phyloP scores from a whole-genome alignment of 2,888 invertebrate genomes.

The Diloba caeruleocephala region DNA sequence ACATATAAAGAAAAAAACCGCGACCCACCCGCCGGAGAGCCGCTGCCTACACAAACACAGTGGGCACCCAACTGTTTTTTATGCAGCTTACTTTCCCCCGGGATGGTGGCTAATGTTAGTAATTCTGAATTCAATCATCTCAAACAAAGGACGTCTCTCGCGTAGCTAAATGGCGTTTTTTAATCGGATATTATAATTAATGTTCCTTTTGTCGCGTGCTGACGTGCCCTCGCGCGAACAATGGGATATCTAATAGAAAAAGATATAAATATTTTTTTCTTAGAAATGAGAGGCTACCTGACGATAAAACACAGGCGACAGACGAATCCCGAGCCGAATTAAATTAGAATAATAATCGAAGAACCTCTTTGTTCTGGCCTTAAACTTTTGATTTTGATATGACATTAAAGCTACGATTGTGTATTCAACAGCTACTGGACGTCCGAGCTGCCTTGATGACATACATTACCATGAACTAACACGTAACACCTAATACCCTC shows the following conservation, averaged over 20 bases:
- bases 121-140: constrained; percentile 87
- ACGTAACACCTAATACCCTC: constrained; percentile 9
- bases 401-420: constrained; percentile 56
- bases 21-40: constrained; percentile 47
- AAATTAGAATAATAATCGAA: constrained; percentile 85
- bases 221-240: constrained; percentile 88
- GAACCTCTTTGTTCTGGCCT: constrained; percentile 71
- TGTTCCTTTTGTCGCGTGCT: constrained; percentile 89
- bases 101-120: constrained; percentile 82
- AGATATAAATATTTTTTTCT: constrained; percentile 88
- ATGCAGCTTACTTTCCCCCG: constrained; percentile 67
- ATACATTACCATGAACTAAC: constrained; percentile 28
- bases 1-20: constrained; percentile 59
- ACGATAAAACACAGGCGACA: constrained; percentile 86
- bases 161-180: constrained; percentile 87
- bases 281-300: constrained; percentile 86
- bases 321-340: constrained; percentile 78
- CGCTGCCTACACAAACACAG: constrained; percentile 66
- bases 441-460: constrained; percentile 23
- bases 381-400: constrained; percentile 55
- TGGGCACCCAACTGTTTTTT: constrained; percentile 66
- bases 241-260: constrained; percentile 87
- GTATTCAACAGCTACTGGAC: constrained; percentile 45
- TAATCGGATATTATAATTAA: constrained; percentile 90
- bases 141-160: constrained; percentile 86